phyloP scores from a whole-genome alignment of 1,140 invertebrate genomes.

The Musca domestica region DNA sequence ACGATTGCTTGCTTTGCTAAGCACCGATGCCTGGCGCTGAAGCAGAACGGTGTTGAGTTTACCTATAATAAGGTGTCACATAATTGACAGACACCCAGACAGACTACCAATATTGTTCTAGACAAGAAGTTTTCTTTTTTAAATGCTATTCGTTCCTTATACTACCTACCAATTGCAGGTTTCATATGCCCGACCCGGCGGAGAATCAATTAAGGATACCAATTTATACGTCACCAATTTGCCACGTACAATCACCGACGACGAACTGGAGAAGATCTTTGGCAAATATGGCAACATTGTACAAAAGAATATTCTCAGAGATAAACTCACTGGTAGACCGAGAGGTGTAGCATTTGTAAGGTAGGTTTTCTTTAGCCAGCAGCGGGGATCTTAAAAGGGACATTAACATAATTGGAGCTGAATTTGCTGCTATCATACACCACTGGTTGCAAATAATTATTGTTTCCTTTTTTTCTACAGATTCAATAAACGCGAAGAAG shows the following conservation, averaged over 20 bases:
- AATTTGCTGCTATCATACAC: background rate
- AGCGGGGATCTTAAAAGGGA: too few species aligned
- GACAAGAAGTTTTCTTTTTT: too few species aligned
- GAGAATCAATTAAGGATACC: conserved; percentile 91
- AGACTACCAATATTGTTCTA: too few species aligned
- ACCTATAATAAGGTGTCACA: too few species aligned
- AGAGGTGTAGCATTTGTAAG: conserved; percentile 90
- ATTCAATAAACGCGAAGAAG: conserved; percentile 80
- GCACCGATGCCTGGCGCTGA: too few species aligned
- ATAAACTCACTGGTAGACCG: conserved; percentile 81
- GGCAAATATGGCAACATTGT: conserved; percentile 84
- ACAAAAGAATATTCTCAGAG: conserved; percentile 84
- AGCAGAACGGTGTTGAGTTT: too few species aligned
- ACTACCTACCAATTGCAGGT: conserved; percentile 66
- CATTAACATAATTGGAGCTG: background rate
- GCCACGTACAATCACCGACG: conserved; percentile 78
- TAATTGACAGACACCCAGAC: too few species aligned
- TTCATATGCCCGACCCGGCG: conserved; percentile 85
- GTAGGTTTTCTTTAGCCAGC: conserved; percentile 57
- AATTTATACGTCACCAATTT: conserved; percentile 93
- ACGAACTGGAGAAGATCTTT: conserved; percentile 81
- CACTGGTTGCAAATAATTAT: background rate
- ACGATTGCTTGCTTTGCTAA: too few species aligned
- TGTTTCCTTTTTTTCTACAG: conserved; percentile 54
- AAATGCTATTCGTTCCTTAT: too few species aligned